Percentiles rank a stretch among this genome's conserved stretches.
Conservation (phyloP, 2,888 invertebrate species). For the Acleris sparsana region DNA sequence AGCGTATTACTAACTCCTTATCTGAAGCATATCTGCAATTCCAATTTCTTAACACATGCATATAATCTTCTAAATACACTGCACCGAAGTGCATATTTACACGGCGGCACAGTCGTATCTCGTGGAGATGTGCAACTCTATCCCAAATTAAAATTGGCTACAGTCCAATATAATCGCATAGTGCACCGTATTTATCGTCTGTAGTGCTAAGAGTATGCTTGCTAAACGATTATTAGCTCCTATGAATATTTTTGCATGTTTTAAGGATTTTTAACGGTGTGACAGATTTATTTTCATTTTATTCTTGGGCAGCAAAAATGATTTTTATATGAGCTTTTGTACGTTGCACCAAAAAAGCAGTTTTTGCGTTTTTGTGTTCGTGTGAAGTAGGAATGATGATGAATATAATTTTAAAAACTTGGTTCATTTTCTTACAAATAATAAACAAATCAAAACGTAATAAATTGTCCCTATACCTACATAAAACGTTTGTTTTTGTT, state of each 20-base stretch:
- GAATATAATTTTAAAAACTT: no score
- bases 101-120: conserved; percentile 54
- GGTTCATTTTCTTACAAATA: no score
- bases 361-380: no score
- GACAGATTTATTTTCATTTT: background rate
- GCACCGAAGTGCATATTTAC: conserved; percentile 53
- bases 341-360: no score
- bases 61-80: conserved; percentile 42
- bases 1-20: conserved; percentile 28
- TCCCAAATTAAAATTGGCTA: conserved; percentile 74
- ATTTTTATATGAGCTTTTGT: no score
- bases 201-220: conserved; percentile 33
- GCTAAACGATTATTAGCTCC: conserved; percentile 36
- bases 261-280: conserved; percentile 13
- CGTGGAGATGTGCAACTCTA: conserved; percentile 59
- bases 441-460: no score
- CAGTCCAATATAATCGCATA: conserved; percentile 71
- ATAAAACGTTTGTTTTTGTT: no score
- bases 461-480: no score
- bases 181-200: conserved; percentile 61
- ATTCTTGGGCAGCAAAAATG: background rate
- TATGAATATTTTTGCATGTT: conserved; percentile 34
- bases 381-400: no score
- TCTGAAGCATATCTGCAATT: conserved; percentile 35
- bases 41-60: conserved; percentile 38